These are phyloP conservation scores for Cotesia glomerata DNA, from an alignment of 1,140 invertebrate species.

Conservation along the genomic window DNA sequence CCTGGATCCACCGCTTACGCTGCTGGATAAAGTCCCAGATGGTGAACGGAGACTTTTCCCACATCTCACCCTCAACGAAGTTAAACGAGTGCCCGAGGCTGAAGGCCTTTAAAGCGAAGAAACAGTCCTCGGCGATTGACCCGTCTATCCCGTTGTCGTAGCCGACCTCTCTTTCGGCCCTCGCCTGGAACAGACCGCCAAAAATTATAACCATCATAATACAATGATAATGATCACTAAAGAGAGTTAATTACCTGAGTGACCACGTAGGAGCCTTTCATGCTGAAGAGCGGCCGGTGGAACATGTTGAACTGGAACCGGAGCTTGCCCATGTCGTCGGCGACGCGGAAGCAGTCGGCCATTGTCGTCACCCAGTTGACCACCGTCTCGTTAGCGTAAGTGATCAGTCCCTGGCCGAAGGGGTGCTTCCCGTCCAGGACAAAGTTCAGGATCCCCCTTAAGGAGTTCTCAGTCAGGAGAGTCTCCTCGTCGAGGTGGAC, in stretches of 20 bases:
- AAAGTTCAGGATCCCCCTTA: slow-evolving; percentile 94
- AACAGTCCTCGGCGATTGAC: slow-evolving; percentile 97
- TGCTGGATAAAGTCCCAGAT: slow-evolving; percentile 95
- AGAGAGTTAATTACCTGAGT: slow-evolving; percentile 73
- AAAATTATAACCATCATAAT: background rate
- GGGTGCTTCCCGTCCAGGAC: slow-evolving; percentile 92
- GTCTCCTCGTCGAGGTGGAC: slow-evolving; percentile 99
- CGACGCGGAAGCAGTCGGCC: slow-evolving; percentile 94
- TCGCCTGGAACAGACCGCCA: slow-evolving; percentile 68
- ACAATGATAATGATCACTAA: too few relatives aligned
- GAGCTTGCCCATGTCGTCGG: slow-evolving; percentile 96
- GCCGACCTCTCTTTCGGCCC: slow-evolving; percentile 86
- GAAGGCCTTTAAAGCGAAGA: slow-evolving; percentile 93
- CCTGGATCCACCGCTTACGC: slow-evolving; percentile 95
- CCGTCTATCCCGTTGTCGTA: slow-evolving; percentile 96
- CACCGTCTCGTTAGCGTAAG: slow-evolving; percentile 95
- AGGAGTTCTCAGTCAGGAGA: slow-evolving; percentile 89
- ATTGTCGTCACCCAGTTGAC: slow-evolving; percentile 97
- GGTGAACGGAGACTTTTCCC: slow-evolving; percentile 96
- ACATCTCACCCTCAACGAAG: slow-evolving; percentile 96
- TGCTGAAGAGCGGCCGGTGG: slow-evolving; percentile 94
- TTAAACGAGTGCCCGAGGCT: slow-evolving; percentile 86
- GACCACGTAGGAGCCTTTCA: slow-evolving; percentile 97
- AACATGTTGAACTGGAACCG: slow-evolving; percentile 92
- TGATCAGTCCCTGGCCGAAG: slow-evolving; percentile 97